Conservation (phyloP, 2,888 invertebrate genomes). For the Epirrita christyi region DNA sequence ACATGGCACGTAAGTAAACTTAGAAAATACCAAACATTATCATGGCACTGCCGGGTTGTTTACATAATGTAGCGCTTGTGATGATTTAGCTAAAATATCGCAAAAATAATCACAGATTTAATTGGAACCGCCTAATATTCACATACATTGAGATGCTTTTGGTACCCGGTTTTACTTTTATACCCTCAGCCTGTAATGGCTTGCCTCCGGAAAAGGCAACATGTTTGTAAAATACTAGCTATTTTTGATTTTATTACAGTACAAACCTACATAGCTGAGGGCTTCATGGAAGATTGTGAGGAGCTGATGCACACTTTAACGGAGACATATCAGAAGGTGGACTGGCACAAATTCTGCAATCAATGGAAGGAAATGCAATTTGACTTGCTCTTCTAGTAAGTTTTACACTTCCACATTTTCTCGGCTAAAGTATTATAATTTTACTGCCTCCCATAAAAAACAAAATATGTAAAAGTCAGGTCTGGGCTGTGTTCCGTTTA, state of each 20-base stretch:
- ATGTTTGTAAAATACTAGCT: background rate
- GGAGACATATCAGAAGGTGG: constrained; percentile 55
- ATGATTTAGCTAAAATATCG: too few relatives aligned
- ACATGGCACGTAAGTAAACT: constrained; percentile 4
- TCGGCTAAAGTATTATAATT: too few relatives aligned
- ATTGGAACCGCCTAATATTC: too few relatives aligned
- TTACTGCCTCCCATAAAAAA: too few relatives aligned
- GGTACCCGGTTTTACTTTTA: background rate
- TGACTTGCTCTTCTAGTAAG: constrained; percentile 63
- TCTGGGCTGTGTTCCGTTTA: too few relatives aligned
- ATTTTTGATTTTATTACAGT: constrained; percentile 5
- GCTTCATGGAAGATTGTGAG: constrained; percentile 70
- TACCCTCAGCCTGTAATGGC: background rate
- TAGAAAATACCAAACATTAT: background rate
- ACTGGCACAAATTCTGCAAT: constrained; percentile 60
- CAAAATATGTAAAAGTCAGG: too few relatives aligned
- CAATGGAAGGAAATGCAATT: constrained; percentile 71
- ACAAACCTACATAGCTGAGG: constrained; percentile 62
- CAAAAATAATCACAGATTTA: too few relatives aligned
- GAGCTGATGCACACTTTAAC: constrained; percentile 48
- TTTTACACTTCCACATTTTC: constrained; percentile 16
- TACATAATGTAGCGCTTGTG: too few relatives aligned
- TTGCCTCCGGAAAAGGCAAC: too few relatives aligned
- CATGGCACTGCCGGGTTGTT: background rate
- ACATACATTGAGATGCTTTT: background rate